Evolutionary conservation across 2,888 invertebrate genomes (phyloP).

Genomic region (Acronicta aceris): DNA sequence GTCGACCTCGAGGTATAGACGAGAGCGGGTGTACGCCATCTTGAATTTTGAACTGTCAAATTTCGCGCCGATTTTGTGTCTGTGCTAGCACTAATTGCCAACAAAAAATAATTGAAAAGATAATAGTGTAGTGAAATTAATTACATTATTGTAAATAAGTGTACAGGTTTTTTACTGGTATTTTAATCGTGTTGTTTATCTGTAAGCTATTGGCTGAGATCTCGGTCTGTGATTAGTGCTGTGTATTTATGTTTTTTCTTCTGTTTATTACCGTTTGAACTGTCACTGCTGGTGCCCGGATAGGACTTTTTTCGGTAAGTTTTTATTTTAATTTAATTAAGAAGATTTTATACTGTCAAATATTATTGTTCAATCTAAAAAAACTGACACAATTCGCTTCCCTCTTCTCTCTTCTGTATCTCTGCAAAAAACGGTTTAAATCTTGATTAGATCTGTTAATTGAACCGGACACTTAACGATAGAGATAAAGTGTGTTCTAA

Average conservation of each 20-base stretch:
- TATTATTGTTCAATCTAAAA: slow-evolving; percentile 20
- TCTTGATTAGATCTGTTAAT: slow-evolving; percentile 39
- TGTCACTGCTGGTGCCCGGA: slow-evolving; percentile 63
- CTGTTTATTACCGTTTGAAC: slow-evolving; percentile 64
- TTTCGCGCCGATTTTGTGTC: slow-evolving; percentile 75
- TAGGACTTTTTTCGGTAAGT: slow-evolving; percentile 66
- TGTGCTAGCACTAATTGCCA: slow-evolving; percentile 57
- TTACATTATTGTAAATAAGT: slow-evolving; percentile 40
- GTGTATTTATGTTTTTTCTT: slow-evolving; percentile 57
- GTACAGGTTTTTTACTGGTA: slow-evolving; percentile 36
- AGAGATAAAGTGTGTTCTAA: slow-evolving; percentile 25
- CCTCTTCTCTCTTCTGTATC: too few relatives aligned
- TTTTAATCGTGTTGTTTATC: slow-evolving; percentile 51
- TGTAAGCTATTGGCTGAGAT: slow-evolving; percentile 51
- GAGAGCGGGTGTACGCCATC: slow-evolving; percentile 76
- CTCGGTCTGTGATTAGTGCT: slow-evolving; percentile 69
- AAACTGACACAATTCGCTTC: slow-evolving; percentile 28
- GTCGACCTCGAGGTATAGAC: slow-evolving; percentile 84
- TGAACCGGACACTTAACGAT: slow-evolving; percentile 30
- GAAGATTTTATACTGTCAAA: slow-evolving; percentile 20
- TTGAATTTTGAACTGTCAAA: slow-evolving; percentile 69
- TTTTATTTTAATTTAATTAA: slow-evolving; percentile 36
- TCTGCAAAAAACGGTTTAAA: slow-evolving; percentile 24
- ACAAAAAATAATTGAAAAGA: slow-evolving; percentile 38
- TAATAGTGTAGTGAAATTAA: slow-evolving; percentile 52